These are phyloP conservation scores for Pasiphila rectangulata DNA, from an alignment of 2,888 invertebrate genomes.

Conservation along the genomic window DNA sequence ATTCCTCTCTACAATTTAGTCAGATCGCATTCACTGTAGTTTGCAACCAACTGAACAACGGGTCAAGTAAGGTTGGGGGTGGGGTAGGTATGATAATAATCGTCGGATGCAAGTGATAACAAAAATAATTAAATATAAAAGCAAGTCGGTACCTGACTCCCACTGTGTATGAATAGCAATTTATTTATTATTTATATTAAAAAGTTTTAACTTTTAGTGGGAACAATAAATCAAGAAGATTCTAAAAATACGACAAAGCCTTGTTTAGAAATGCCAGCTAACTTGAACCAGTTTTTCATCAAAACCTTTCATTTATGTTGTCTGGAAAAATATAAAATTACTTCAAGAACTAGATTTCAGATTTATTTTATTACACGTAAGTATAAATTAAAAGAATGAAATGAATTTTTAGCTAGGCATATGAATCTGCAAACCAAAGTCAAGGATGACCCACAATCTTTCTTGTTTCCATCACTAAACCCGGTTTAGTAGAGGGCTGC, in stretches of 20 bases:
- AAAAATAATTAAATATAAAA: background rate
- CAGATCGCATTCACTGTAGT: background rate
- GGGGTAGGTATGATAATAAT: background rate
- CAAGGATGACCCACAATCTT: constrained; percentile 17
- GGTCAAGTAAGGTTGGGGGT: background rate
- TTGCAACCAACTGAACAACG: background rate
- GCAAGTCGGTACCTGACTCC: background rate
- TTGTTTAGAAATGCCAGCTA: background rate
- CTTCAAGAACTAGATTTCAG: too few relatives aligned
- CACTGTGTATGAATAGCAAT: background rate
- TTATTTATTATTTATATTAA: background rate
- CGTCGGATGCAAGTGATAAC: background rate
- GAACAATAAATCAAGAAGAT: too few relatives aligned
- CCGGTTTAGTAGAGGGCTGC: too few relatives aligned
- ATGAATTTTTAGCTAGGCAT: too few relatives aligned
- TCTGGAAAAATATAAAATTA: background rate
- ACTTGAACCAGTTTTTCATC: constrained; percentile 1
- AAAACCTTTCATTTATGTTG: background rate
- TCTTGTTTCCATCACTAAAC: too few relatives aligned
- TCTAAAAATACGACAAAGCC: too few relatives aligned
- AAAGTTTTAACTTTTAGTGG: too few relatives aligned
- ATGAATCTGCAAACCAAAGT: constrained; percentile 11
- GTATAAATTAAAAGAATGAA: too few relatives aligned
- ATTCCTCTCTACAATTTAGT: too few relatives aligned
- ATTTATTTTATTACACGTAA: too few relatives aligned